A percentile compares a stretch with the other conserved stretches of the same genome.
These are phyloP conservation scores for Meta bourneti DNA, from an alignment of 2,888 invertebrate genomes.

Conservation along the genomic window DNA sequence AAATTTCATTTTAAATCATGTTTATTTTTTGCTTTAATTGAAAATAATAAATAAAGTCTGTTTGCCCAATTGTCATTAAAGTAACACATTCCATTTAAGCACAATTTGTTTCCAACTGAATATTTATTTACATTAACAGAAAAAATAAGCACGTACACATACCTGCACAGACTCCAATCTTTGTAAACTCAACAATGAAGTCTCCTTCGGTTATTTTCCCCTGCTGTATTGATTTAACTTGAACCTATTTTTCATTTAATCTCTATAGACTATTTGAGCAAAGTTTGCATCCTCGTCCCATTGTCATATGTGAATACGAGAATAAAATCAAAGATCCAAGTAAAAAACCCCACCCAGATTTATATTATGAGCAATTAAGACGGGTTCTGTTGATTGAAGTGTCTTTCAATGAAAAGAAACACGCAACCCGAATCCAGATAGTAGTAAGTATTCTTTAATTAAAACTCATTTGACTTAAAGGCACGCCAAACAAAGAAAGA, in stretches of 20 bases:
- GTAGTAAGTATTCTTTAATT: constrained; percentile 64
- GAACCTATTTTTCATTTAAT: constrained; percentile 34
- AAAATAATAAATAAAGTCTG: not conserved
- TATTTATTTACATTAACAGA: constrained; percentile 16
- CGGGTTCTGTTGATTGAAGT: constrained; percentile 59
- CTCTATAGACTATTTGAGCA: constrained; percentile 19
- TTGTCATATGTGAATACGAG: constrained; percentile 32
- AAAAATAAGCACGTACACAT: not conserved
- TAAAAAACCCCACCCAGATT: constrained; percentile 16
- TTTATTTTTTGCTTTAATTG: not conserved
- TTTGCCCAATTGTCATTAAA: not conserved
- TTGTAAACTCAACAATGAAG: constrained; percentile 21
- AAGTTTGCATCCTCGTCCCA: constrained; percentile 29
- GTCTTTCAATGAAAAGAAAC: constrained; percentile 35
- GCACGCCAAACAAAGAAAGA: constrained; percentile 57
- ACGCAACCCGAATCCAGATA: not conserved
- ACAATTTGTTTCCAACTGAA: constrained; percentile 4
- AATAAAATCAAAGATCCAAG: not conserved
- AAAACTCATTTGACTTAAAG: constrained; percentile 72
- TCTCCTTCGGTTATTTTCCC: constrained; percentile 9
- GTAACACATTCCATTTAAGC: constrained; percentile 5
- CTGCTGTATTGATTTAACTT: constrained; percentile 34
- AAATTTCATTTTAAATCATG: not conserved
- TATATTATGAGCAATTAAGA: constrained; percentile 61
- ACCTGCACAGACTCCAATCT: not conserved